Conservation (phyloP, 2,113 vertebrate genomes). For the Dicaeum eximium region DNA sequence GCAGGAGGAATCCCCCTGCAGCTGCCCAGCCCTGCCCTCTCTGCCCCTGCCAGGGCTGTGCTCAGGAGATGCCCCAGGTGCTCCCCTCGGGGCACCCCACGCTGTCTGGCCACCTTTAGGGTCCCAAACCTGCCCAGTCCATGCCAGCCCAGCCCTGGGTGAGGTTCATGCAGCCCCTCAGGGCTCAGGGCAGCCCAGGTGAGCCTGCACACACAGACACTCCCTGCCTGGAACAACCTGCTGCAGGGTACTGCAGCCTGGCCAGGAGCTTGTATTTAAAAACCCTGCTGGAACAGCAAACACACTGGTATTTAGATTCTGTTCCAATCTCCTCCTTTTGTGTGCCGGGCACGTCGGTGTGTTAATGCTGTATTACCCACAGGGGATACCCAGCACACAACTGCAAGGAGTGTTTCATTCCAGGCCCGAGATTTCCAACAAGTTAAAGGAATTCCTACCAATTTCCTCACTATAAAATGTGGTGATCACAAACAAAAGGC, state of each 20-base stretch:
- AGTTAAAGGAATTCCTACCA: neutral
- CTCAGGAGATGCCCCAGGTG: neutral
- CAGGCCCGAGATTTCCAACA: neutral
- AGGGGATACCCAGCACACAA: neutral
- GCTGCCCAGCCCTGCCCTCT: neutral
- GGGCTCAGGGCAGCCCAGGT: neutral
- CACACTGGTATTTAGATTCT: neutral
- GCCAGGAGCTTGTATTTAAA: slow-evolving; percentile 3
- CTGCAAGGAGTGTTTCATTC: neutral
- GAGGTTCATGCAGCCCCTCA: neutral
- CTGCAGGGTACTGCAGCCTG: neutral
- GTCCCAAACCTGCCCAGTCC: neutral
- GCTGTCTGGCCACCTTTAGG: neutral
- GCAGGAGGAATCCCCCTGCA: neutral
- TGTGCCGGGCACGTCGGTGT: rapidly evolving
- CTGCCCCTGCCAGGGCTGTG: neutral
- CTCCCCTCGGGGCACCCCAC: neutral
- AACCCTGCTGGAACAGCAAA: slow-evolving; percentile 37
- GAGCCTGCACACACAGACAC: neutral
- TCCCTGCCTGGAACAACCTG: neutral
- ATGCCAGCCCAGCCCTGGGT: neutral
- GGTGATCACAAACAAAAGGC: neutral
- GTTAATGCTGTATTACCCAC: neutral
- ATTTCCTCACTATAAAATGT: neutral
- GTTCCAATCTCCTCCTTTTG: neutral